Conservation (phyloP, 1,140 invertebrate species). For the Bombus waltoni region DNA sequence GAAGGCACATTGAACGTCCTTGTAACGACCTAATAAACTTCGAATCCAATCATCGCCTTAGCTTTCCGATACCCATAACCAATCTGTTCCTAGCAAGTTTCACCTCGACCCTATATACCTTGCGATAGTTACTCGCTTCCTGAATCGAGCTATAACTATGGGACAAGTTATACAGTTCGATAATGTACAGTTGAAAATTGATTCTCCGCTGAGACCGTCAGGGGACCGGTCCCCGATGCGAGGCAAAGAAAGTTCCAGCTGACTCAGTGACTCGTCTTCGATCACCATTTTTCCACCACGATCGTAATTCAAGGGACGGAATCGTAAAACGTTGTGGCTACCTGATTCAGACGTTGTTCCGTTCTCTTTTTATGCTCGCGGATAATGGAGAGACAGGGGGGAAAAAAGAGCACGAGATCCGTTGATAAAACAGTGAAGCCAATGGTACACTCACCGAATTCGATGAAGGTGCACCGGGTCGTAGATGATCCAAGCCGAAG, state of each 20-base stretch:
- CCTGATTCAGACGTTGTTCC: conserved; percentile 25
- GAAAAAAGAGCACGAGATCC: not conserved
- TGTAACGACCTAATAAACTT: not conserved
- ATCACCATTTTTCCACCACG: conserved; percentile 13
- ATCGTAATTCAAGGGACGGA: conserved; percentile 23
- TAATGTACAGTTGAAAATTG: not conserved
- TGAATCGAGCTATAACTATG: not conserved
- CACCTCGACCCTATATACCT: not conserved
- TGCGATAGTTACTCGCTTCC: not conserved
- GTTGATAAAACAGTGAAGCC: conserved; percentile 22
- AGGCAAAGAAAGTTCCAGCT: not conserved
- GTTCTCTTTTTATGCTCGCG: conserved; percentile 6
- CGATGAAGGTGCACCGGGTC: conserved; percentile 3
- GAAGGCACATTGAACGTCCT: not conserved
- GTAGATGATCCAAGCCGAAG: not conserved
- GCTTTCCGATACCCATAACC: not conserved
- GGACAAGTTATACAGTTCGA: not conserved
- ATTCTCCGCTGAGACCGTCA: not conserved
- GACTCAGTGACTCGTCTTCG: not conserved
- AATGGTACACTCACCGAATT: not conserved
- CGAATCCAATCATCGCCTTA: not conserved
- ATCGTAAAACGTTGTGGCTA: conserved; percentile 16
- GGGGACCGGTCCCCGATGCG: not conserved
- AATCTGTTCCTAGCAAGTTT: not conserved
- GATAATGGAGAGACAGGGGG: too few species aligned